These are phyloP conservation scores for Molanna angustata DNA, from an alignment of 2,888 invertebrate species.

Conservation along the genomic window DNA sequence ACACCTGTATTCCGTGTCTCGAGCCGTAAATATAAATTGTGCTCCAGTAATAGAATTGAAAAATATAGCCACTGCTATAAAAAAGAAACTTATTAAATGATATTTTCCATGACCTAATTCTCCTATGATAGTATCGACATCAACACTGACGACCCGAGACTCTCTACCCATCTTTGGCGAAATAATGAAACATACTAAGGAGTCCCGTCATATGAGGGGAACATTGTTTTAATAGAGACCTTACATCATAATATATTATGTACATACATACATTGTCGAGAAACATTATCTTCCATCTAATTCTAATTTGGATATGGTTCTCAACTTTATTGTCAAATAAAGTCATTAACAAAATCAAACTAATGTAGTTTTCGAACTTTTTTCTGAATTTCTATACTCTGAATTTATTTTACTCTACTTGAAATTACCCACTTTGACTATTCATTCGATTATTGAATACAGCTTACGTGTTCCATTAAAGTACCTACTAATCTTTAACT, in stretches of 20 bases:
- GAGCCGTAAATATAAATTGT: conserved; percentile 28
- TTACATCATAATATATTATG: conserved; percentile 19
- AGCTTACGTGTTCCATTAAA: too few relatives aligned
- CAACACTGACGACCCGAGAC: conserved; percentile 26
- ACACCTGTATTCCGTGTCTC: conserved; percentile 36
- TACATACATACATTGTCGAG: not conserved
- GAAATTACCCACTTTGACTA: too few relatives aligned
- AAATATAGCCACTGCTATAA: conserved; percentile 59
- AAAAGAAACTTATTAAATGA: conserved; percentile 57
- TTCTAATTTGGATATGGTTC: not conserved
- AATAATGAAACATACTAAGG: conserved; percentile 6
- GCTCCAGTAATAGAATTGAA: conserved; percentile 25
- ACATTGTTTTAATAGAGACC: conserved; percentile 11
- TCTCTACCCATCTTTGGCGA: conserved; percentile 24
- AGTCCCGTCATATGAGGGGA: not conserved
- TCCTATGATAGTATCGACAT: conserved; percentile 53
- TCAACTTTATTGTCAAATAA: too few relatives aligned
- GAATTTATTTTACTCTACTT: too few relatives aligned
- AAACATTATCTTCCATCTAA: not conserved
- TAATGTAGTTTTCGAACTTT: too few relatives aligned
- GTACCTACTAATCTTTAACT: too few relatives aligned
- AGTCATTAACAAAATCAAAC: not conserved
- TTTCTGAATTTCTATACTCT: too few relatives aligned
- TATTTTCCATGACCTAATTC: conserved; percentile 63
- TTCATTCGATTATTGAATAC: too few relatives aligned